Evolutionary conservation across 1,140 invertebrate species (phyloP).

Genomic region (Parapsyche elsis): DNA sequence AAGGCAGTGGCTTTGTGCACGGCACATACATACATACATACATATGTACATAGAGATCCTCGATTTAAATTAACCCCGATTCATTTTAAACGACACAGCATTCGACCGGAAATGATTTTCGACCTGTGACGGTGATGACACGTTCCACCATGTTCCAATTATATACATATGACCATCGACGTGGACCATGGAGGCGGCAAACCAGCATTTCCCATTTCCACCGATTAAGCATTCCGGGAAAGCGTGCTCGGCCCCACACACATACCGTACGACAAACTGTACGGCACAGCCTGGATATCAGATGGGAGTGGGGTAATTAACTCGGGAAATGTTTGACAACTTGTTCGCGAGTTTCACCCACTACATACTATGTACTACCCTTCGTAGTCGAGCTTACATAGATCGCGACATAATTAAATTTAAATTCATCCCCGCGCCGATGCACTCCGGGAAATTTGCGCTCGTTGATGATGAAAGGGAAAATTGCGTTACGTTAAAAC

Average conservation of each 20-base stretch:
- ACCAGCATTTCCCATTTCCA: neutral
- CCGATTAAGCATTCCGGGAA: conserved; percentile 12
- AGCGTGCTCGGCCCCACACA: neutral
- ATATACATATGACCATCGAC: too few species aligned
- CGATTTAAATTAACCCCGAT: too few species aligned
- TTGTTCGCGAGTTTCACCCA: conserved; percentile 12
- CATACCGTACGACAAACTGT: neutral
- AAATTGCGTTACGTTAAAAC: too few species aligned
- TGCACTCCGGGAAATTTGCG: neutral
- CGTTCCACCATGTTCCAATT: too few species aligned
- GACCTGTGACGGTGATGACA: too few species aligned
- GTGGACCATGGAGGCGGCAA: neutral
- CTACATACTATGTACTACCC: neutral
- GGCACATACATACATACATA: too few species aligned
- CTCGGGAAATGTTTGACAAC: conserved; percentile 35
- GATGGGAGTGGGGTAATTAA: conserved; percentile 25
- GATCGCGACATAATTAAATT: conserved; percentile 22
- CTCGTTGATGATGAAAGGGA: neutral
- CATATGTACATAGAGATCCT: too few species aligned
- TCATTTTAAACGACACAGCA: too few species aligned
- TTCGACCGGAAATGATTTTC: too few species aligned
- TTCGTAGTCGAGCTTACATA: neutral
- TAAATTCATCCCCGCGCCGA: neutral
- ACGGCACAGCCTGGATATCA: neutral
- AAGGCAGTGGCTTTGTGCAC: too few species aligned